phyloP scores from a whole-genome alignment of 2,888 invertebrate species.

The Macaria liturata region DNA sequence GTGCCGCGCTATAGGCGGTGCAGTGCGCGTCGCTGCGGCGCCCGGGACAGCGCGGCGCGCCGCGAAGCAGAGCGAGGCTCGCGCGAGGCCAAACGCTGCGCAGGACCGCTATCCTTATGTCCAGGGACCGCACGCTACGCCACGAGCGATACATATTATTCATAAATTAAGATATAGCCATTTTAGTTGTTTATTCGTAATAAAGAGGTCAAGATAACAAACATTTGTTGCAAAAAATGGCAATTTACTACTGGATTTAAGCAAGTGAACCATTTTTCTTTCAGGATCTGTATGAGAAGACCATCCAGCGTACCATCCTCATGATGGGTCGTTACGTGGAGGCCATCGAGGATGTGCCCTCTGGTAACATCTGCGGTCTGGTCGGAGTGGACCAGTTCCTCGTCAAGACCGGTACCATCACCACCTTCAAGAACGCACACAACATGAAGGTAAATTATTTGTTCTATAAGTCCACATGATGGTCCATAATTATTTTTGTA shows the following conservation, averaged over 20 bases:
- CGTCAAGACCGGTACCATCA: constrained; percentile 99
- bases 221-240: too few species aligned
- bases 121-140: constrained; percentile 85
- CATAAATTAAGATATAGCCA: too few species aligned
- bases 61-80: constrained; percentile 84
- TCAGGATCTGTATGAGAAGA: constrained; percentile 97
- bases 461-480: too few species aligned
- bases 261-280: constrained; percentile 1
- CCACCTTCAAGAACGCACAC: constrained; percentile 99
- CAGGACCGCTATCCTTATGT: constrained; percentile 93
- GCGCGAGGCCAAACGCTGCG: constrained; percentile 86
- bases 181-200: too few species aligned
- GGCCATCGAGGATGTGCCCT: constrained; percentile 99
- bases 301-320: constrained; percentile 99
- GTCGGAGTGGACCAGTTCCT: constrained; percentile 99
- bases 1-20: constrained; percentile 62
- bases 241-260: background rate
- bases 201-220: too few species aligned
- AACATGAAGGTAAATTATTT: constrained; percentile 91
- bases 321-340: constrained; percentile 99
- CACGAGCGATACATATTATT: constrained; percentile 67
- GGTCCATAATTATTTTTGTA: too few species aligned
- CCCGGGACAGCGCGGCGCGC: constrained; percentile 64
- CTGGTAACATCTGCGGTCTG: constrained; percentile 99
- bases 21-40: constrained; percentile 8